phyloP scores from a whole-genome alignment of 2,888 invertebrate species.

The Allygus modestus region DNA sequence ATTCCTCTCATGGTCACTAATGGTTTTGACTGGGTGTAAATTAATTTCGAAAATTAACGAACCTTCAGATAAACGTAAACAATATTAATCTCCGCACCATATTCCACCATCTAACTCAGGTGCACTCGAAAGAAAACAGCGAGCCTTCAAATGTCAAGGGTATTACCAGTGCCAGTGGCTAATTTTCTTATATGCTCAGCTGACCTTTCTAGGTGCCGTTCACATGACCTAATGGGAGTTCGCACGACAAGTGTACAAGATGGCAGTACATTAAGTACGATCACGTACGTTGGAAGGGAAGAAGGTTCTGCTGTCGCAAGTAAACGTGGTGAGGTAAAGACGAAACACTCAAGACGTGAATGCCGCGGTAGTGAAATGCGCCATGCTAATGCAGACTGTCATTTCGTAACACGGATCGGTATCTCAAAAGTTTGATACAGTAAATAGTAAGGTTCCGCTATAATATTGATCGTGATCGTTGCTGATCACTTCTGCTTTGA shows the following conservation, averaged over 20 bases:
- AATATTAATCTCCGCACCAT: too few species aligned
- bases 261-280: conserved; percentile 14
- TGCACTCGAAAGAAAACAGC: background rate
- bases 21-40: too few species aligned
- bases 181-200: conserved; percentile 1
- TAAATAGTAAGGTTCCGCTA: too few species aligned
- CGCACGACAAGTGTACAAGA: conserved; percentile 17
- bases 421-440: too few species aligned
- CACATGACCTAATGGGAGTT: conserved; percentile 7
- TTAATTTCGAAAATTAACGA: too few species aligned
- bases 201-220: conserved; percentile 13
- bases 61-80: too few species aligned
- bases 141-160: conserved; percentile 14
- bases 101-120: too few species aligned
- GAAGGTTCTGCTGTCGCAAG: conserved; percentile 4
- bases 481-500: too few species aligned
- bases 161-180: background rate
- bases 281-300: conserved; percentile 20
- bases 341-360: background rate
- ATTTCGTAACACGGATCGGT: background rate
- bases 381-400: background rate
- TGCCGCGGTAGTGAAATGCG: background rate
- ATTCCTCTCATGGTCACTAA: too few species aligned
- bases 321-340: background rate
- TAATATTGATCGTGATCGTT: too few species aligned